Evolutionary conservation across 2,113 vertebrate species (phyloP), one percentile per base, ranked within the genome.

Genomic region (Ia io): DNA sequence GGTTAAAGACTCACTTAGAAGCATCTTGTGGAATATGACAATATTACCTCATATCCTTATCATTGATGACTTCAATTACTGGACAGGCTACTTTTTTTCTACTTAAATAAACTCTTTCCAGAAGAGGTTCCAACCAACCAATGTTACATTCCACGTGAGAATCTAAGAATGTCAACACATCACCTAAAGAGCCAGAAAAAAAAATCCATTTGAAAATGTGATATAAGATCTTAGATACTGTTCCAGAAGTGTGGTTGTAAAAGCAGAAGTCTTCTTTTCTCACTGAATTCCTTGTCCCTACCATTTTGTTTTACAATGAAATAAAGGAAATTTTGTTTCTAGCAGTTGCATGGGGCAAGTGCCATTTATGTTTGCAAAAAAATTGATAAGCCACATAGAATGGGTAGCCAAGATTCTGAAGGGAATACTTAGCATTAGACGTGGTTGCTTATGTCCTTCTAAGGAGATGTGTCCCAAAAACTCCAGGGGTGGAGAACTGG

Each of bases 111-210:
- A 99, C 96, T 96, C 99, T 98, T 96, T 99, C 99, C 95, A 99
- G 95, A 90, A 99, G 99, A 0, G 99, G 99, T 97, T 99, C 99
- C 98, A 99, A 97, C 99, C 99, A 99, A 11, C 99, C 99, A 91
- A 99, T 98, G 0, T 99, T 99, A 95, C 99, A 99, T 97, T 99
- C 99, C 84, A 99, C 95, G 0, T 99, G 99, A 0, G 99, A 99
- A 98, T 99, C 99, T 51, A 99, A 98, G 98, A 99, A 99, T 0
- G 99, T 99, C 94, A 99, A 98, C 8, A 99, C 99, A 1, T 99
- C 96, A 0, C 99, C 99, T 99, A 96, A 0, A 25, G 85, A 90
- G 37, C 18, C 65, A 94, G 30, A 80, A 77, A 71, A 20, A 89
- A 32, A 90, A 30, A 20, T 25, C 23, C 30, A 42, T n/a, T 76